These are phyloP conservation scores for Metallyticus violacea DNA, from an alignment of 2,888 invertebrate genomes.

Conservation along the genomic window DNA sequence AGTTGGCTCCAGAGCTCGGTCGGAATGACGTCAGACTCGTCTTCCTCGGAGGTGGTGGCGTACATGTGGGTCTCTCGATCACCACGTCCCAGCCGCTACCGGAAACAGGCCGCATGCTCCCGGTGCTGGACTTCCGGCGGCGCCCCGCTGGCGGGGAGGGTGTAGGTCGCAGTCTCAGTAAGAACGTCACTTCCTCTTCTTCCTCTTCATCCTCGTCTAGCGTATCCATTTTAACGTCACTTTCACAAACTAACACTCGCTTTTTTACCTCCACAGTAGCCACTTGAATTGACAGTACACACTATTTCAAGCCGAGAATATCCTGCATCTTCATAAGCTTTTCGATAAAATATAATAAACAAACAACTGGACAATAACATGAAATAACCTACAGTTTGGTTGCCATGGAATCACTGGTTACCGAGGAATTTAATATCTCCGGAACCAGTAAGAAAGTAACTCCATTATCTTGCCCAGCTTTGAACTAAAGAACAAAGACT, in stretches of 20 bases:
- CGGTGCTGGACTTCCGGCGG: conserved; percentile 30
- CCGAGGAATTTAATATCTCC: no score
- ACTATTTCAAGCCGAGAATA: no score
- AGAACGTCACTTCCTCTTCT: conserved; percentile 46
- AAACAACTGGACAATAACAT: no score
- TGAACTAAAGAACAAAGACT: no score
- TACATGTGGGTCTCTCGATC: conserved; percentile 21
- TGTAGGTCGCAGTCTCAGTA: conserved; percentile 44
- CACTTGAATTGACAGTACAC: no score
- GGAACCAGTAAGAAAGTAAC: no score
- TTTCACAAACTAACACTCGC: not conserved
- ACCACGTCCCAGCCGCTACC: conserved; percentile 29
- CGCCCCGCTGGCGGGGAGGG: conserved; percentile 44
- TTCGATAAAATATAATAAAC: no score
- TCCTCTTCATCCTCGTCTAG: conserved; percentile 25
- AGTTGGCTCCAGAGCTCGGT: not conserved
- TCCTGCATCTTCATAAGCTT: no score
- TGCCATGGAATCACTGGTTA: no score
- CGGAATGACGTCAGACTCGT: not conserved
- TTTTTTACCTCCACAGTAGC: not conserved
- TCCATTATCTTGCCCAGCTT: no score
- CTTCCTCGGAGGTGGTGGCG: conserved; percentile 10
- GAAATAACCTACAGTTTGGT: no score
- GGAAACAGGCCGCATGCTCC: conserved; percentile 18
- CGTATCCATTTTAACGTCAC: not conserved